Evolutionary conservation across 2,113 vertebrate genomes (phyloP), one percentile per base, ranked within the genome.

Genomic region (Embiotoca jacksoni): DNA sequence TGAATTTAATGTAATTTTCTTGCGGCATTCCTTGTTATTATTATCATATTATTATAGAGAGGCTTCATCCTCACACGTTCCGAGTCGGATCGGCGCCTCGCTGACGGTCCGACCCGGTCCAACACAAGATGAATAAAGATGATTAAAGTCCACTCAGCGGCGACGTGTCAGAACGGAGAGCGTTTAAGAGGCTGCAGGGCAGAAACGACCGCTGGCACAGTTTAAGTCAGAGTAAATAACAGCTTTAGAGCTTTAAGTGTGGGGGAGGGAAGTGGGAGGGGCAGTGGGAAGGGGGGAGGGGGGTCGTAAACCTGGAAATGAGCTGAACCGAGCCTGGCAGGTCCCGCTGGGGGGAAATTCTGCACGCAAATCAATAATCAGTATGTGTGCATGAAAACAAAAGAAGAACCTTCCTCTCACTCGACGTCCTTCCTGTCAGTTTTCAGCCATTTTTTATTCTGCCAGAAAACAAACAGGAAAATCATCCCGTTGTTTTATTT

Each of bases 311-410:
- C 53, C 47, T 65, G 53, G 47, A 71, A 32, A 33, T 72, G 58
- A 82, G 23, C n/a, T 49, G 37, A 10, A 73, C n/a, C 8, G 23
- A 33, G 9, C 16, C 54, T 63, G 82, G 46, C 61, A 57, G 6
- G 16, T 33, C 10, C 30, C 44, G 3, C 23, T 23, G 23, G 23
- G 53, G 54, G 32, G 11, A 30, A 14, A 6, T 13, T 47, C 61
- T 55, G 67, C 11, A 32, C 0, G 13, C 0, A 11, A 41, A 74
- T 60, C 1, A 66, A 56, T 75, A 41, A 66, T 55, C 23, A 9
- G 31, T 44, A 15, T 23, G 58, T 11, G 15, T 56, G 5, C 4
- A 6, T 4, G 15, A 3, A 23, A 52, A 30, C n/a, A 52, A 30
- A 49, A 49, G 14, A 23, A 1, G 2, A 52, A 52, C 49, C 15